Percentiles rank a stretch among this genome's conserved stretches.
phyloP scores from a whole-genome alignment of 2,797 vertebrate species.

The Tragopan temminckii region DNA sequence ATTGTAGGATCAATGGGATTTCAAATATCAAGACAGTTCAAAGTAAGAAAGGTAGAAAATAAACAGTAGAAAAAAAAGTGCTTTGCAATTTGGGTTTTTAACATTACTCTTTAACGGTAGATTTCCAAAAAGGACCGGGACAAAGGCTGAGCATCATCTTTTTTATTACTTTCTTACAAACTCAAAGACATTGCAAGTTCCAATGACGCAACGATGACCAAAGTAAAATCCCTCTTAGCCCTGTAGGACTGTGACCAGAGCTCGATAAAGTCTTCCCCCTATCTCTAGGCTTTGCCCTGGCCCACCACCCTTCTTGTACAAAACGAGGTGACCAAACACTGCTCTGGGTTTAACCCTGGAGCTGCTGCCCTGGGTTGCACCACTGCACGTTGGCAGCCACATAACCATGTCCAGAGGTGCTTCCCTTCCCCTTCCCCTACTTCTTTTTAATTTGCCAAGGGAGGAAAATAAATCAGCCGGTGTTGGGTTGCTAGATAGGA shows the following conservation, averaged over 20 bases:
- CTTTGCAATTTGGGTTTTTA: constrained; percentile 58
- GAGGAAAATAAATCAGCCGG: not conserved
- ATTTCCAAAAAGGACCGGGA: constrained; percentile 27
- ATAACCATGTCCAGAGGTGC: not conserved
- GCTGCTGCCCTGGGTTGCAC: not conserved
- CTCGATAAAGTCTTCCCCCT: not conserved
- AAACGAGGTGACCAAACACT: rapidly evolving
- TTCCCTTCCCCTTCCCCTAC: not conserved
- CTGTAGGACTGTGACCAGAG: not conserved
- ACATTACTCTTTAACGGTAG: constrained; percentile 32
- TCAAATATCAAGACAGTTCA: constrained; percentile 72
- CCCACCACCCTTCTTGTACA: not conserved
- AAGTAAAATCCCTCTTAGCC: constrained; percentile 23
- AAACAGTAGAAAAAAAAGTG: constrained; percentile 65
- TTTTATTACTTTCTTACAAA: not conserved
- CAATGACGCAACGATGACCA: not conserved
- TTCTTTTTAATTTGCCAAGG: not conserved
- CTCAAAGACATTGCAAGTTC: not conserved
- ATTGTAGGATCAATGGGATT: constrained; percentile 80
- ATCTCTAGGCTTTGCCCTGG: rapidly evolving
- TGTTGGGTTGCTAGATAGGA: not conserved
- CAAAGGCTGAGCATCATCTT: not conserved
- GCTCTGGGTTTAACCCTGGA: not conserved
- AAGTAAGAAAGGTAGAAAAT: constrained; percentile 71
- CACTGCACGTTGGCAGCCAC: not conserved